These are phyloP conservation scores for Amaurobius ferox DNA, from an alignment of 2,888 invertebrate species.

Conservation along the genomic window DNA sequence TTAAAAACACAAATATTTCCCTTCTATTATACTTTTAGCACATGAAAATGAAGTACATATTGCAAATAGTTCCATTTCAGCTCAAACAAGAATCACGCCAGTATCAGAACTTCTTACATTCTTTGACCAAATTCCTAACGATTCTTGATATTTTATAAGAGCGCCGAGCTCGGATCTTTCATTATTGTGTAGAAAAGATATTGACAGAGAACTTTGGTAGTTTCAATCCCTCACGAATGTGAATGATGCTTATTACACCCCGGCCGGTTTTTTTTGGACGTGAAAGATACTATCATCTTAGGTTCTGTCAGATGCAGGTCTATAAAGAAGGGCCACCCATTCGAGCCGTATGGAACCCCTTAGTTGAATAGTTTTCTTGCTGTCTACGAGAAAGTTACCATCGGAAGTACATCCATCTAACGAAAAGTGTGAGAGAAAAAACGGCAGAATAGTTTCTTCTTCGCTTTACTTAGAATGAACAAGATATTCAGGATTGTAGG, in stretches of 20 bases:
- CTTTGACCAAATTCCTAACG: too few relatives aligned
- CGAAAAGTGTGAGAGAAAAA: constrained; percentile 4
- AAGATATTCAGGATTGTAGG: background rate
- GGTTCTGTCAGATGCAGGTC: constrained; percentile 13
- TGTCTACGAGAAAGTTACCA: constrained; percentile 15
- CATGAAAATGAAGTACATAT: too few relatives aligned
- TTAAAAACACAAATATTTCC: too few relatives aligned
- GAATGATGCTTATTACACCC: constrained; percentile 23
- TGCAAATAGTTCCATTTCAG: too few relatives aligned
- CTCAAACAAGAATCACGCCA: too few relatives aligned
- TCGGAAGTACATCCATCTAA: constrained; percentile 50
- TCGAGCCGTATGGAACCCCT: background rate
- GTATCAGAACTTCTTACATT: too few relatives aligned
- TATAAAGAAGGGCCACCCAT: constrained; percentile 2
- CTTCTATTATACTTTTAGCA: too few relatives aligned
- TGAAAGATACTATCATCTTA: constrained; percentile 19
- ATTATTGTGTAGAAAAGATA: constrained; percentile 20
- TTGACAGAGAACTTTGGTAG: constrained; percentile 20
- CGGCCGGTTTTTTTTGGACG: constrained; percentile 1
- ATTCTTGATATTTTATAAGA: too few relatives aligned
- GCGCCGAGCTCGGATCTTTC: too few relatives aligned
- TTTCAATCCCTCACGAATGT: constrained; percentile 14
- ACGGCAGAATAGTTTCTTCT: background rate
- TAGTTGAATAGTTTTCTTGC: constrained; percentile 23
- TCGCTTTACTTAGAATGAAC: background rate